Conservation (phyloP, 2,113 vertebrate species). For the Ammospiza caudacuta region DNA sequence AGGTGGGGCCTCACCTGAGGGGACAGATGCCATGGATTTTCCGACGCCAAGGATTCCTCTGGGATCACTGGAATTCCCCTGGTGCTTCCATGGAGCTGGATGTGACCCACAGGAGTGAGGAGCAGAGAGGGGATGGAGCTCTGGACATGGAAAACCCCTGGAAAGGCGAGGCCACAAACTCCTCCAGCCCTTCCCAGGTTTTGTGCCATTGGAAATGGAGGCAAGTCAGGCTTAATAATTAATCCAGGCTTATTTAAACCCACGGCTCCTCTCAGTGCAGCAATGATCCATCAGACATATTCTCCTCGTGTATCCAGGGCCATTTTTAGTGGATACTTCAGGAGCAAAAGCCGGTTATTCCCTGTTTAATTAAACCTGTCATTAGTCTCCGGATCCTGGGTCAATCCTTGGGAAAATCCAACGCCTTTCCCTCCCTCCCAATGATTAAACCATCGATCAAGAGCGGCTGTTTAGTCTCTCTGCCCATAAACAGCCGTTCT, state of each 20-base stretch:
- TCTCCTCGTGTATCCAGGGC: neutral
- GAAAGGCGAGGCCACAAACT: accelerated
- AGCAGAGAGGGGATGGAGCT: neutral
- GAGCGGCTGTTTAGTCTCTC: neutral
- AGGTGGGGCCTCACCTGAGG: too few relatives aligned
- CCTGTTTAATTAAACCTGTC: neutral
- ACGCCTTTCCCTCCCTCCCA: neutral
- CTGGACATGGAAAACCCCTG: accelerated
- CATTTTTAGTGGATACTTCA: neutral
- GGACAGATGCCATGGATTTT: neutral
- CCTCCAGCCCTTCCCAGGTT: neutral
- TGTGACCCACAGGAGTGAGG: neutral
- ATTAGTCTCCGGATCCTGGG: neutral
- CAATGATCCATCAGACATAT: neutral
- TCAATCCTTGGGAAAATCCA: neutral
- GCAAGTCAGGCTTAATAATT: neutral
- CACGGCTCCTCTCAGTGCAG: neutral
- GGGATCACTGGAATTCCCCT: neutral
- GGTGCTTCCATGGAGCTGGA: neutral
- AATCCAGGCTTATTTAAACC: neutral
- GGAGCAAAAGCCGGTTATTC: neutral
- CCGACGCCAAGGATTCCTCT: accelerated
- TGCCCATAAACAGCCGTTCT: neutral
- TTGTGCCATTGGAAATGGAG: accelerated
- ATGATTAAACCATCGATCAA: slow-evolving; percentile 38